Percentiles rank a stretch among this genome's conserved stretches.
These are phyloP conservation scores for Drosophila gaucha DNA, from an alignment of 2,888 invertebrate genomes.

Conservation along the genomic window DNA sequence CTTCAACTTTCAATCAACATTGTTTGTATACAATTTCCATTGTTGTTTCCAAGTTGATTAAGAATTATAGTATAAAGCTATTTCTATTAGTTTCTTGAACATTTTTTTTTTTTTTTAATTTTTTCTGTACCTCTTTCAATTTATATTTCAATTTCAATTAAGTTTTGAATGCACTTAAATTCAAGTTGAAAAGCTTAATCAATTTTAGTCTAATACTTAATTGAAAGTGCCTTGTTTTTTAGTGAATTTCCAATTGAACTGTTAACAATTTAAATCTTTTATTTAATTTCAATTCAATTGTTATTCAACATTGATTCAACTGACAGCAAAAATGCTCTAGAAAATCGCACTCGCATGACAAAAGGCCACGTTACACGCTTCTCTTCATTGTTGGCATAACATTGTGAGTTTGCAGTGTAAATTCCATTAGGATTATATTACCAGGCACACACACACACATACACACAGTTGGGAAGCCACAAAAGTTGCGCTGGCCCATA, in stretches of 20 bases:
- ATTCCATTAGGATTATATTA: conserved; percentile 82
- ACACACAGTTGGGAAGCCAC: conserved; percentile 55
- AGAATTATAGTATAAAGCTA: no score
- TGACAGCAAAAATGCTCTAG: conserved; percentile 7
- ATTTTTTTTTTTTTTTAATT: not conserved
- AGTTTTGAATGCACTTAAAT: not conserved
- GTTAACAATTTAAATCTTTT: not conserved
- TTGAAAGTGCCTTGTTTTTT: not conserved
- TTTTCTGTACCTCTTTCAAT: no score
- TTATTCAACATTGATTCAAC: conserved; percentile 26
- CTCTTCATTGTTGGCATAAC: conserved; percentile 51
- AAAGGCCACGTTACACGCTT: conserved; percentile 56
- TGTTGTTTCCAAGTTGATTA: not conserved
- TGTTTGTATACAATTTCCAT: not conserved
- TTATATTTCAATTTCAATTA: conserved; percentile 4
- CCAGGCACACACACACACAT: conserved; percentile 38
- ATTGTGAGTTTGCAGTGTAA: conserved; percentile 68
- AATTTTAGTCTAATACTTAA: not conserved
- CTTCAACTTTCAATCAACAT: not conserved
- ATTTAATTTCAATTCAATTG: conserved; percentile 17
- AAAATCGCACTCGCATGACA: conserved; percentile 42
- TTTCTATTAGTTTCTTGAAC: no score
- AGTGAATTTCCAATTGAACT: no score
- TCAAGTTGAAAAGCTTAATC: not conserved
- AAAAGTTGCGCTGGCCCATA: conserved; percentile 70